These are phyloP conservation scores for Thalpophila matura DNA, from an alignment of 2,888 invertebrate genomes.

Conservation along the genomic window DNA sequence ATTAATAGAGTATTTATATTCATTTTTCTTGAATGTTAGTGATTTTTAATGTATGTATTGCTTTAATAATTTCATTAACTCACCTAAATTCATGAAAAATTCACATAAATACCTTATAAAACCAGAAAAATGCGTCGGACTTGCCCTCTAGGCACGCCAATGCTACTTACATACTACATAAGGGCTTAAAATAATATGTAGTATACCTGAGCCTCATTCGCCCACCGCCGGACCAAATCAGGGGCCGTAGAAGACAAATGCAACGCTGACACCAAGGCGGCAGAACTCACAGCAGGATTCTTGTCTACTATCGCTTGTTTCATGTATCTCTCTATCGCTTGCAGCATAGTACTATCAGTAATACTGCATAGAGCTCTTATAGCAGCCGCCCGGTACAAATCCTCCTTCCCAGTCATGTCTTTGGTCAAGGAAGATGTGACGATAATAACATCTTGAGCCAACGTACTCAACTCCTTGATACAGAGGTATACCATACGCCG, in stretches of 20 bases:
- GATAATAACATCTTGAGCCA: constrained; percentile 99
- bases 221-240: constrained; percentile 99
- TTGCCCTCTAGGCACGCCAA: too few relatives aligned
- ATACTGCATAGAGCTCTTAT: constrained; percentile 99
- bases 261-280: constrained; percentile 98
- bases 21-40: too few relatives aligned
- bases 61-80: too few relatives aligned
- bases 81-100: too few relatives aligned
- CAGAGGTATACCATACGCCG: constrained; percentile 99
- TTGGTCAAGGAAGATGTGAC: constrained; percentile 99
- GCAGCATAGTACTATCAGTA: constrained; percentile 98
- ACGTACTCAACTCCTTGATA: constrained; percentile 97
- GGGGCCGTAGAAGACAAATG: constrained; percentile 95
- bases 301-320: constrained; percentile 99
- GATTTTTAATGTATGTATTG: too few relatives aligned
- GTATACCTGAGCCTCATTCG: constrained; percentile 99
- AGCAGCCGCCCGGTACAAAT: constrained; percentile 97
- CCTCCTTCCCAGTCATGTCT: constrained; percentile 99
- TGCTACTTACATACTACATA: too few relatives aligned
- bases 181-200: too few relatives aligned
- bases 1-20: too few relatives aligned
- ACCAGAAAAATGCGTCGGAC: too few relatives aligned
- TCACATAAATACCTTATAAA: too few relatives aligned
- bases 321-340: constrained; percentile 99
- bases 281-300: constrained; percentile 98